Conservation (phyloP, 2,797 vertebrate genomes). For the Propithecus perrieri region DNA sequence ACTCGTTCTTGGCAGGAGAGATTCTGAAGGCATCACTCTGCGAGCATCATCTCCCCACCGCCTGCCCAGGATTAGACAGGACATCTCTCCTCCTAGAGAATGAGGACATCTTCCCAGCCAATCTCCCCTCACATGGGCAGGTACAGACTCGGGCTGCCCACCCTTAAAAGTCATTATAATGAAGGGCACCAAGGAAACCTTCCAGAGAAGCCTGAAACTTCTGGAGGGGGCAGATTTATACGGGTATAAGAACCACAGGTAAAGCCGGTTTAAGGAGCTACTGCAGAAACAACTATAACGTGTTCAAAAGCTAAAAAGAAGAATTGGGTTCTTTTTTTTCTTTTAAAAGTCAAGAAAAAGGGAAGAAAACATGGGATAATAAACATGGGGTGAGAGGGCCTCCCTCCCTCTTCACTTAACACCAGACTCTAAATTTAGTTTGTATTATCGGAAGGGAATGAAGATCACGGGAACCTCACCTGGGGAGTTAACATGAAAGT, state of each 20-base stretch:
- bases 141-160: not conserved
- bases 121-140: not conserved
- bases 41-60: not conserved
- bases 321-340: not conserved
- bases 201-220: not conserved
- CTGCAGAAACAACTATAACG: not conserved
- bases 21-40: not conserved
- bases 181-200: not conserved
- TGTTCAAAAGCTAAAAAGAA: not conserved
- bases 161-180: not conserved
- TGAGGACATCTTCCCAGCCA: not conserved
- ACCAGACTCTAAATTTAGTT: not conserved
- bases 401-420: not conserved
- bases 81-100: not conserved
- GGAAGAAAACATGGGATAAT: not conserved
- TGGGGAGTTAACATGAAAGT: not conserved
- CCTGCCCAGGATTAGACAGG: not conserved
- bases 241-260: not conserved
- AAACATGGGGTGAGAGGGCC: not conserved
- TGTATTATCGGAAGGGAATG: not conserved
- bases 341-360: not conserved
- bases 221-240: not conserved
- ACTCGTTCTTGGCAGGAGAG: conserved; percentile 54
- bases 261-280: not conserved
- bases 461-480: not conserved